A percentile compares a stretch with the other conserved stretches of the same genome.
These are phyloP conservation scores for Strigamia crassipes DNA, from an alignment of 2,888 invertebrate species.

Conservation along the genomic window DNA sequence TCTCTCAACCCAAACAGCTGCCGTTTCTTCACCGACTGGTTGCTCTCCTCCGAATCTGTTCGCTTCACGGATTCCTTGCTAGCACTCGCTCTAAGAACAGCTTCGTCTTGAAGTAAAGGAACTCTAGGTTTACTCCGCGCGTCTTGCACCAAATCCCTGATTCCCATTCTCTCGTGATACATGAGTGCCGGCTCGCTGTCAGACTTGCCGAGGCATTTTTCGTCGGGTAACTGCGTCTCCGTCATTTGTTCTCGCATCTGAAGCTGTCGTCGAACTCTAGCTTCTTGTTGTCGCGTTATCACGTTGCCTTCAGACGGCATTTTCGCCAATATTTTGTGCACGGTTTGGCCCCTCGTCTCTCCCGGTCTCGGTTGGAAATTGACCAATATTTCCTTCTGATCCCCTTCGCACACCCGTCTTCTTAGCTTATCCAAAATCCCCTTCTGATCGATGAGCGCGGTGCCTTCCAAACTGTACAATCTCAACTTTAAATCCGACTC, in stretches of 20 bases:
- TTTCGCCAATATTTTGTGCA: conserved; percentile 15
- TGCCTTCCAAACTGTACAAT: conserved; percentile 43
- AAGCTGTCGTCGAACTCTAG: background rate
- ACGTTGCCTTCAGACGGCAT: conserved; percentile 42
- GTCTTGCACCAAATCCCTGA: background rate
- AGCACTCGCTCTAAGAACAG: background rate
- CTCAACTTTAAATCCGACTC: conserved; percentile 41
- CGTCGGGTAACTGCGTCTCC: conserved; percentile 28
- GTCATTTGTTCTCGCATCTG: conserved; percentile 7
- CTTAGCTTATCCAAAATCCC: conserved; percentile 8
- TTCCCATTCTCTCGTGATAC: background rate
- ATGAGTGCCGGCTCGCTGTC: conserved; percentile 24
- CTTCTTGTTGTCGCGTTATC: conserved; percentile 1
- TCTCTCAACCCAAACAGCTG: background rate
- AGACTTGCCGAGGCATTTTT: conserved; percentile 12
- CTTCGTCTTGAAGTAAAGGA: conserved; percentile 1
- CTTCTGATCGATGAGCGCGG: conserved; percentile 44
- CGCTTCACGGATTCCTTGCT: background rate
- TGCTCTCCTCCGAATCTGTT: conserved; percentile 41
- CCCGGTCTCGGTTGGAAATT: conserved; percentile 73
- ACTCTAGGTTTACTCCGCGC: background rate
- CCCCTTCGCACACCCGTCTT: background rate
- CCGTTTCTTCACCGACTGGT: conserved; percentile 19
- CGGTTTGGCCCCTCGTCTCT: background rate
- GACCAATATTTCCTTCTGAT: conserved; percentile 77